phyloP scores from a whole-genome alignment of 2,113 vertebrate genomes.

The Shinisaurus crocodilurus region DNA sequence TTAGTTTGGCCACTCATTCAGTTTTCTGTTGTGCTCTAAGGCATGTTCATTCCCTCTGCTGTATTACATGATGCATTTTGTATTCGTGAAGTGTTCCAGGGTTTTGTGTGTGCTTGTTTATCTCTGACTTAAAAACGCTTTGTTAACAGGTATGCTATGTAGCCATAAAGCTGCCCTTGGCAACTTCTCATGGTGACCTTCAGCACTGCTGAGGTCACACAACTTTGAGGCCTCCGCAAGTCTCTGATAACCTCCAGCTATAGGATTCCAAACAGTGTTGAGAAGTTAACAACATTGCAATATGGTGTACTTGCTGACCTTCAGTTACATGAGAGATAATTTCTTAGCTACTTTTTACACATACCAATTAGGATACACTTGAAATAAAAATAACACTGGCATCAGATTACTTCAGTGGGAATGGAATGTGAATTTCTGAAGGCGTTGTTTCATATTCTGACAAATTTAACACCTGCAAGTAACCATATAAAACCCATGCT shows the following conservation, averaged over 20 bases:
- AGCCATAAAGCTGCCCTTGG: background rate
- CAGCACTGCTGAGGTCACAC: background rate
- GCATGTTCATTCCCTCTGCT: background rate
- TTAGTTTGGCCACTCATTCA: background rate
- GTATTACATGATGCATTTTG: background rate
- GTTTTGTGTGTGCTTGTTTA: background rate
- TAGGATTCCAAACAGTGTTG: background rate
- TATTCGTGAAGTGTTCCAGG: background rate
- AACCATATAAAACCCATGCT: background rate
- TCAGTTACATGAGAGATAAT: background rate
- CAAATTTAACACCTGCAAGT: background rate
- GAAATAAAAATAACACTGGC: background rate
- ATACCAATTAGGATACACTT: background rate
- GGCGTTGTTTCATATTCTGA: background rate
- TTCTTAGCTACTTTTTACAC: slow-evolving; percentile 8
- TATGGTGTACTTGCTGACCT: background rate
- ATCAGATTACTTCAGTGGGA: rapidly evolving
- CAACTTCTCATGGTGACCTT: background rate
- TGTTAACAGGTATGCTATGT: rapidly evolving
- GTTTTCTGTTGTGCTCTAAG: background rate
- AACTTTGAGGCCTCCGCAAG: background rate
- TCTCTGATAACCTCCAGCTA: background rate
- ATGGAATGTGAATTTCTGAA: background rate
- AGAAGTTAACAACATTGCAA: background rate
- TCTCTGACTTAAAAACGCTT: rapidly evolving